Percentiles rank a stretch among this genome's conserved stretches.
phyloP scores from a whole-genome alignment of 1,140 invertebrate species.

The Armadillidium nasatum region DNA sequence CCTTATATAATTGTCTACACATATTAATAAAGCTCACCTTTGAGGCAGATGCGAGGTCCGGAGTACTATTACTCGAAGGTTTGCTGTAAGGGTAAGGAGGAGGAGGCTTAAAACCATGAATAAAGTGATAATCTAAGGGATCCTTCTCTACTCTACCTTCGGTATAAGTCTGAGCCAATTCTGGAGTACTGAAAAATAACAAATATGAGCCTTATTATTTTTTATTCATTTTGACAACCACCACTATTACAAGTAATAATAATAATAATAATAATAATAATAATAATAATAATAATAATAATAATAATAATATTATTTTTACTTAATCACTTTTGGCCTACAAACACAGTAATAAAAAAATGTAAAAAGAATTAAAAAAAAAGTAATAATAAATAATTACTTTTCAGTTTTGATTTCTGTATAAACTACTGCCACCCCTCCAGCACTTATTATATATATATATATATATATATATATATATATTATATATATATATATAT shows the following conservation, averaged over 20 bases:
- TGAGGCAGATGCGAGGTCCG: background rate
- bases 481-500: background rate
- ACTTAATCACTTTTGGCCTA: no score
- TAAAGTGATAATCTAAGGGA: background rate
- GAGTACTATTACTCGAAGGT: background rate
- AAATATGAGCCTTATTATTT: background rate
- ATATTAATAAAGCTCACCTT: background rate
- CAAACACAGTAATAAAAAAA: no score
- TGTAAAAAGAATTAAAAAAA: no score
- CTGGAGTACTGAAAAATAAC: conserved; percentile 1
- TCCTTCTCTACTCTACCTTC: background rate
- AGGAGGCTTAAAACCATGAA: background rate
- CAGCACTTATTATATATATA: conserved; percentile 6
- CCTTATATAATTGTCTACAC: no score
- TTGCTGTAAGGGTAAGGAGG: background rate
- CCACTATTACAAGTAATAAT: no score
- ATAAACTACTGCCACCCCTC: no score
- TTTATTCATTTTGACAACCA: background rate
- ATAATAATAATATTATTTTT: no score
- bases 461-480: conserved; percentile 6
- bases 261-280: no score
- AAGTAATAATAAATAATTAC: no score
- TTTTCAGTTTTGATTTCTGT: no score
- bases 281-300: no score
- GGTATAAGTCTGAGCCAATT: background rate